Base-by-base conservation (phyloP, 2,797 vertebrate genomes). In the Serranus cabrilla region DNA sequence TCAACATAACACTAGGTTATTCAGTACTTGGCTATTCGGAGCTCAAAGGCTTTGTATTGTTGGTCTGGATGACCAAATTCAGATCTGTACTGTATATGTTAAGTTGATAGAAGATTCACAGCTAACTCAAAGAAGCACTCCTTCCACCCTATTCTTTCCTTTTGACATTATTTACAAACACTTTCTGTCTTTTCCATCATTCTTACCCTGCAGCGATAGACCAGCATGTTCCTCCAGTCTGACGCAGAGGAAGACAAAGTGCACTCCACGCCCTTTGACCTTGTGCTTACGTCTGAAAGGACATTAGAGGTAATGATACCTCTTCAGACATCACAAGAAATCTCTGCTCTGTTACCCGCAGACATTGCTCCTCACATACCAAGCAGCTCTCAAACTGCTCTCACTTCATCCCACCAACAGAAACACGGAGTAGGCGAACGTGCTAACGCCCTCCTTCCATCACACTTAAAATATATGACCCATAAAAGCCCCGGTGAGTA, bases 381-480 rank as follows among this genome's bases (percentile, higher is more conserved):
- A 77, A 75, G 27, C 61, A 71, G 78, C 56, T 55, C 40, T 59
- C 42, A 37, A 51, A 82, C 45, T 71, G 3, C 78, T 63, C 43
- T 40, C 37, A 54, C 42, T 34, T 9, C 27, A 56, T 54, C 57
- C 61, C 25, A 56, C 47, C 56, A 39, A 49, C 42, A 71, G 20
- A 75, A 68, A 82, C 67, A 70, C 2, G 5, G 3, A 47, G 60
- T 43, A 52, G 71, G 56, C 50, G 70, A 78, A 82, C 9, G 7
- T 52, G 66, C 68, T 73, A 65, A 74, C 45, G 58, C 64, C 43
- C 70, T 72, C 71, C 42, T 62, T 83, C 77, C 80, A 86, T 85
- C 81, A 86, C 76, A 86, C 69, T 86, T 80, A 78, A 89, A 86
- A 85, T 90, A 85, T 84, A 88, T 82, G 87, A 87, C 70, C 84